phyloP scores from a whole-genome alignment of 2,888 invertebrate genomes.

The Cephus spinipes region DNA sequence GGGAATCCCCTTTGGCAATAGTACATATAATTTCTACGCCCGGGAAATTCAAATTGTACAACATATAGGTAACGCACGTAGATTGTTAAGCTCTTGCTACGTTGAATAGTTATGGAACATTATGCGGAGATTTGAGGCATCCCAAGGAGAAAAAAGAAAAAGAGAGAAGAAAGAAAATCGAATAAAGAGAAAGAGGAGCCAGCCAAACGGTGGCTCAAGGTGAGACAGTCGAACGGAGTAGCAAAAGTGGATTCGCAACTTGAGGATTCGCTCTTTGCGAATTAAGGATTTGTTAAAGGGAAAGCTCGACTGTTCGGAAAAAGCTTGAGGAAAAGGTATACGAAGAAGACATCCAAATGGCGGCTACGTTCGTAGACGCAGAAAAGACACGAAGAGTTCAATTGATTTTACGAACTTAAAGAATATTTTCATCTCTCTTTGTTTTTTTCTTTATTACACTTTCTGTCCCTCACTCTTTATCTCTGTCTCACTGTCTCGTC shows the following conservation, averaged over 20 bases:
- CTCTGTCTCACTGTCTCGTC: neutral
- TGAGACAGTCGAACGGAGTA: neutral
- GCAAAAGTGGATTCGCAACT: neutral
- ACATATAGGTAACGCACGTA: neutral
- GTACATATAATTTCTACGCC: neutral
- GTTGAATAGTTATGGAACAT: neutral
- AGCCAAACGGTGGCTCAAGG: neutral
- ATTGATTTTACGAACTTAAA: neutral
- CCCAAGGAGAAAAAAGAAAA: neutral
- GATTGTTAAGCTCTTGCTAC: neutral
- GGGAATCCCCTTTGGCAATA: neutral
- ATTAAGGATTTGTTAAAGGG: neutral
- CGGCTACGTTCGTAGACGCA: neutral
- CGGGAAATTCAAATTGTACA: neutral
- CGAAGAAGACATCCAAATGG: neutral
- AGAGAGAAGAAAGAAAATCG: neutral
- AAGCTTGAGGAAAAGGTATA: neutral
- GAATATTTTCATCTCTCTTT: neutral
- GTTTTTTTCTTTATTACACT: neutral
- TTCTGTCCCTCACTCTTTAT: neutral
- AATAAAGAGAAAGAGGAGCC: neutral
- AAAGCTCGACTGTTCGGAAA: neutral
- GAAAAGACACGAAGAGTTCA: neutral
- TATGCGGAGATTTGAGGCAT: neutral
- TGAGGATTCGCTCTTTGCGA: neutral